Evolutionary conservation across 2,888 invertebrate species (phyloP).

Genomic region (Timema podura): DNA sequence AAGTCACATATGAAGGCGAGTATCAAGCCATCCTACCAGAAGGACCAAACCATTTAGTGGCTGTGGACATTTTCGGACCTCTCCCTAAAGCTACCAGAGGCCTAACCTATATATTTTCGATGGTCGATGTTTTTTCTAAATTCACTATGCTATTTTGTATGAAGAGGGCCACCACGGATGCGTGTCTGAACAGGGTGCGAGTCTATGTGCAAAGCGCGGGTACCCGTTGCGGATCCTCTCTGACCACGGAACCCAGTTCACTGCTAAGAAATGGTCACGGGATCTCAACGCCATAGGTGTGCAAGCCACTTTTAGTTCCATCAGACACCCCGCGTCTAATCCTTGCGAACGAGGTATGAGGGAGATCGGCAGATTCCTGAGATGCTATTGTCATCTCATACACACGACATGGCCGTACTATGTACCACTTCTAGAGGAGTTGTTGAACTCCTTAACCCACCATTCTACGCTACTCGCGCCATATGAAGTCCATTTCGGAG

Average conservation of each 20-base stretch:
- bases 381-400: too few relatives aligned
- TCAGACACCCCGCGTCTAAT: background rate
- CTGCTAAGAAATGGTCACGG: background rate
- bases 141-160: too few relatives aligned
- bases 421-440: too few relatives aligned
- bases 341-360: background rate
- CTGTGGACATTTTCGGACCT: constrained; percentile 1
- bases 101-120: background rate
- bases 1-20: background rate
- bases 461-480: too few relatives aligned
- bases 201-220: background rate
- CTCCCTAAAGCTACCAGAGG: constrained; percentile 8
- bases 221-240: background rate
- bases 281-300: background rate
- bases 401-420: too few relatives aligned
- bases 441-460: too few relatives aligned
- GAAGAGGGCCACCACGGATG: background rate
- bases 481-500: too few relatives aligned
- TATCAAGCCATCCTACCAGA: background rate
- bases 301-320: background rate
- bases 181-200: background rate
- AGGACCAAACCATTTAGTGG: background rate
- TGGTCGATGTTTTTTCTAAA: constrained; percentile 8
- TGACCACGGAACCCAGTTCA: background rate
- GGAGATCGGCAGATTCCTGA: background rate